Base-by-base conservation (phyloP, 1,140 invertebrate species). In the Drosophila azteca region DNA sequence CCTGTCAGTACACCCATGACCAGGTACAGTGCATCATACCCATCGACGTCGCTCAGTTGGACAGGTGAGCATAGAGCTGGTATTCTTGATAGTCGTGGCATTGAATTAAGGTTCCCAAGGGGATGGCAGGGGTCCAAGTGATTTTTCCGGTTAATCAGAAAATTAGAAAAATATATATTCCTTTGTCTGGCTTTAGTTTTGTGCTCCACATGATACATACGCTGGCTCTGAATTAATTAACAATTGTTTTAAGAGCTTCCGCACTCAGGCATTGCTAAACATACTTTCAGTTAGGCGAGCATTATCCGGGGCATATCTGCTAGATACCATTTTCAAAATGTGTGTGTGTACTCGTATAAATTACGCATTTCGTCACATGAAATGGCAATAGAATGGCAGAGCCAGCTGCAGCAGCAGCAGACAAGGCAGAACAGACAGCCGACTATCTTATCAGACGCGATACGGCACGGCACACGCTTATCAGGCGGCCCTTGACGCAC, bases 401-500 rank as follows among this genome's bases (percentile, higher is more conserved):
- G 4, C 31, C 17, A 20, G 0, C n/a, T n/a, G 24, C 24, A 26
- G 24, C 24, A 26, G 4, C 24, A 26, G 3, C 24, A 26, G 24
- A 39, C 22, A 31, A 58, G 22, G 4, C 20, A 3, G 29, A 26
- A 5, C 22, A 53, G 22, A 35, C 24, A 22, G 31, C 15, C 17
- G 51, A 35, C n/a, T 70, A 70, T 70, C 67, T 70, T 70, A 70
- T 70, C 67, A 39, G 6, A 24, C 43, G 35, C 41, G 35, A 39
- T 70, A 43, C 26, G 35, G 35, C 20, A n/a, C 6, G 1, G 52
- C 35, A 2, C 13, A 2, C 13, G 52, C 64, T 69, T 70, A 70
- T 70, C 67, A 58, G 35, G 49, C 68, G 52, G 67, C 67, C 67
- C 67, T 70, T 70, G 67, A 70, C 67, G 69, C 67, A 70, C 67